Conservation (phyloP, 2,888 invertebrate species). For the Phortica okadai region DNA sequence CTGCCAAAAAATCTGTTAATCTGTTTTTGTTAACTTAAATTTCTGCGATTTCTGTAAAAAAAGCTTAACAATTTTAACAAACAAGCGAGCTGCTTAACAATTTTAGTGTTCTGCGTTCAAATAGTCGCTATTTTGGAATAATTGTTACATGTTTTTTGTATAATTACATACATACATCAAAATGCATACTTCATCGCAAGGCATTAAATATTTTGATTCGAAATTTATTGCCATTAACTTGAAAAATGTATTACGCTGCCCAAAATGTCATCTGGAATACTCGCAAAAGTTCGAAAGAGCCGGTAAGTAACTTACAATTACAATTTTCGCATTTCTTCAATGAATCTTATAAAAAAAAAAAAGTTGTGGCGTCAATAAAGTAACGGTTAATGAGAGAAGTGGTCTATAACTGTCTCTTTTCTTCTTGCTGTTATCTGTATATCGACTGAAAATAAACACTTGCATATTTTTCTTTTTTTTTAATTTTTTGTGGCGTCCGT, state of each 20-base stretch:
- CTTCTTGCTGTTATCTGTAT: too few species aligned
- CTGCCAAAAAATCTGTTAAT: too few species aligned
- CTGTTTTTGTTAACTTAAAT: too few species aligned
- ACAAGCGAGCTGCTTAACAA: too few species aligned
- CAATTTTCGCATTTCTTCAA: not conserved
- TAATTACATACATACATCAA: constrained; percentile 1
- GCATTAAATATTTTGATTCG: constrained; percentile 62
- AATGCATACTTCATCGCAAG: constrained; percentile 39
- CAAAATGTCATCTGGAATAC: constrained; percentile 62
- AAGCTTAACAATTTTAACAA: too few species aligned
- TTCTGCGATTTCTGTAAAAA: too few species aligned
- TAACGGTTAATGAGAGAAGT: not conserved
- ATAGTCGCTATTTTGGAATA: not conserved
- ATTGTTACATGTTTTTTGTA: too few species aligned
- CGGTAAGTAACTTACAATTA: constrained; percentile 40
- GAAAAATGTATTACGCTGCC: constrained; percentile 60
- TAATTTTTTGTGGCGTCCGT: not conserved
- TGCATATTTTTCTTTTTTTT: not conserved
- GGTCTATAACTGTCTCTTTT: too few species aligned
- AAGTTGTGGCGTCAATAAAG: not conserved
- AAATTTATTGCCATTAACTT: constrained; percentile 65
- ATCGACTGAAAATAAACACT: not conserved
- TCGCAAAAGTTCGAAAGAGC: constrained; percentile 26
- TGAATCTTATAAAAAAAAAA: not conserved
- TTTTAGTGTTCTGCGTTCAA: not conserved